These are phyloP conservation scores for Heteronetta atricapilla DNA, from an alignment of 2,113 vertebrate genomes.

Conservation along the genomic window DNA sequence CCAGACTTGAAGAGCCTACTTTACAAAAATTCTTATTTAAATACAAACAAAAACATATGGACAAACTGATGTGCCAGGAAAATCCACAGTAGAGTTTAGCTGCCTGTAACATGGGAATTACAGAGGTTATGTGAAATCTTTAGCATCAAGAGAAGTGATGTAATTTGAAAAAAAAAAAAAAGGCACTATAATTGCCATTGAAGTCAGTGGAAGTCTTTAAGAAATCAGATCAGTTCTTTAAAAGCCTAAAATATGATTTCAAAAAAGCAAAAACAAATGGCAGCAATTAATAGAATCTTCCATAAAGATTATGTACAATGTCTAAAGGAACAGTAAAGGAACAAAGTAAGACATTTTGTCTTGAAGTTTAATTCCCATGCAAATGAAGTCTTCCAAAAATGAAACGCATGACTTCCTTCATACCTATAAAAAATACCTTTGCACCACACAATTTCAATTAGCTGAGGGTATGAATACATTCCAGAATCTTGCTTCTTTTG, in stretches of 20 bases:
- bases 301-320: background rate
- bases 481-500: constrained; percentile 52
- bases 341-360: background rate
- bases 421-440: constrained; percentile 87
- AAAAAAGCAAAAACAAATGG: background rate
- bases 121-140: background rate
- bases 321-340: background rate
- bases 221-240: background rate
- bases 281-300: background rate
- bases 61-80: background rate
- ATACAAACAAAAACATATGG: background rate
- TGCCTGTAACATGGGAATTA: background rate
- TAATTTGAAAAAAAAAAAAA: background rate
- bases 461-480: constrained; percentile 67
- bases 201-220: background rate
- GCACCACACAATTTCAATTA: constrained; percentile 85
- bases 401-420: background rate
- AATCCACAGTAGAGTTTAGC: background rate
- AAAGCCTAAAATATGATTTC: background rate
- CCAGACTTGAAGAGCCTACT: background rate
- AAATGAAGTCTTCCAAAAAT: background rate
- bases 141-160: background rate
- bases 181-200: background rate
- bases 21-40: background rate
- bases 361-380: background rate